These are phyloP conservation scores for Chaenocephalus aceratus DNA, from an alignment of 2,113 vertebrate genomes.

Conservation along the genomic window DNA sequence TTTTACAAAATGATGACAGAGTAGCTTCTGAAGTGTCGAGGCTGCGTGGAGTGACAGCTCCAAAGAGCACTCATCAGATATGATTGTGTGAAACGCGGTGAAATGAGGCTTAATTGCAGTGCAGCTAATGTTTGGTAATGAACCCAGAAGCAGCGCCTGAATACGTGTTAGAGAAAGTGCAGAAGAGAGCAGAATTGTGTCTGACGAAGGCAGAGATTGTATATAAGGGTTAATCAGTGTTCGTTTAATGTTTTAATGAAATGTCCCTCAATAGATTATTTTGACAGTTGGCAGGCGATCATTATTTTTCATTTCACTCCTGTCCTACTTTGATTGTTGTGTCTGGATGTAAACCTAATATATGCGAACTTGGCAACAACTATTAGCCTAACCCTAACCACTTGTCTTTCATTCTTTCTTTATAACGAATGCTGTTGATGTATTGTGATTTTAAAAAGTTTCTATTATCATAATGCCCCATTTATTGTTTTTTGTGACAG, in stretches of 20 bases:
- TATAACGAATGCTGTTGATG: too few species aligned
- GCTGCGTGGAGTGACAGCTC: slow-evolving; percentile 11
- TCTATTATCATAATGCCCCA: too few species aligned
- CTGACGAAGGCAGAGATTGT: neutral
- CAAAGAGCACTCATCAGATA: slow-evolving; percentile 36
- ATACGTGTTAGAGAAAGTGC: neutral
- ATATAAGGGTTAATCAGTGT: slow-evolving; percentile 17
- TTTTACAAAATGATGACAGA: slow-evolving; percentile 36
- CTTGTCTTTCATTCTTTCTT: too few species aligned
- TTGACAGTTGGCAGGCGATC: slow-evolving; percentile 2
- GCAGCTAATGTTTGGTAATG: slow-evolving; percentile 35
- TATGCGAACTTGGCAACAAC: too few species aligned
- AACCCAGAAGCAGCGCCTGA: slow-evolving; percentile 23
- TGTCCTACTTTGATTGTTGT: neutral
- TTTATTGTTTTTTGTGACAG: too few species aligned
- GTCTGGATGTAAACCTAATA: too few species aligned
- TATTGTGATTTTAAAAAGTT: too few species aligned
- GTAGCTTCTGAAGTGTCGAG: slow-evolving; percentile 13
- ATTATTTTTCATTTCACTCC: neutral
- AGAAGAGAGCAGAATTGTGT: neutral
- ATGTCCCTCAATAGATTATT: neutral
- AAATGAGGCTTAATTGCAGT: slow-evolving; percentile 52
- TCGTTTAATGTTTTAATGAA: neutral
- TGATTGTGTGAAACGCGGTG: slow-evolving; percentile 18
- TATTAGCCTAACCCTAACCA: too few species aligned